Conservation (phyloP, 37 sponge, comb jelly and placozoan species). For the Aplysina aerophoba region DNA sequence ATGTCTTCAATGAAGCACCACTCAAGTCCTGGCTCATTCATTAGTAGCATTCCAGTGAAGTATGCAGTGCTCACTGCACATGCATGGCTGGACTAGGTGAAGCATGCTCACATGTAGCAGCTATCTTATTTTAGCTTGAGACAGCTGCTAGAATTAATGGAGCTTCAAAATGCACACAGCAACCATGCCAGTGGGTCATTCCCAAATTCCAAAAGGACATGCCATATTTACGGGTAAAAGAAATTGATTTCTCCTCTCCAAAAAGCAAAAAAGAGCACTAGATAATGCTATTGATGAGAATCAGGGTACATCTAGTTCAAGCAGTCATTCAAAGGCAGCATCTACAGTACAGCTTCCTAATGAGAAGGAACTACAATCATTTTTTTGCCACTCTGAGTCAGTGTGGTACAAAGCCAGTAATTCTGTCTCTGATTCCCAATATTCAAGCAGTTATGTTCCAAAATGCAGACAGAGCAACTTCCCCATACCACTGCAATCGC, state of each 20-base stretch:
- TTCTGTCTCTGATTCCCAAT: slow-evolving; percentile 39
- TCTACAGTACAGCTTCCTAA: too few species aligned
- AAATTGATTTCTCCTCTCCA: slow-evolving; percentile 37
- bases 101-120: slow-evolving; percentile 48
- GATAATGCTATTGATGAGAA: slow-evolving; percentile 25
- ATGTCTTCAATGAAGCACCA: slow-evolving; percentile 29
- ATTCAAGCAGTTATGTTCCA: slow-evolving; percentile 30
- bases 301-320: too few species aligned
- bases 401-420: slow-evolving; percentile 14
- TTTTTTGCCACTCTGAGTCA: too few species aligned
- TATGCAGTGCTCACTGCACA: slow-evolving; percentile 53
- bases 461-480: background rate
- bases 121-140: slow-evolving; percentile 37
- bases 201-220: slow-evolving; percentile 26
- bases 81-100: slow-evolving; percentile 62
- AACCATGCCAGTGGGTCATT: slow-evolving; percentile 28
- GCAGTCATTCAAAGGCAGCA: too few species aligned
- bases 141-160: slow-evolving; percentile 23
- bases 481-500: slow-evolving; percentile 31
- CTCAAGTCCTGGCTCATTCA: slow-evolving; percentile 30
- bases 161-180: slow-evolving; percentile 7
- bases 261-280: background rate
- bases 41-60: slow-evolving; percentile 37
- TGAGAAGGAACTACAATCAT: too few species aligned
- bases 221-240: background rate